Evolutionary conservation across 2,113 vertebrate genomes (phyloP), one percentile per base, ranked within the genome.

Genomic region (Meleagris gallopavo): DNA sequence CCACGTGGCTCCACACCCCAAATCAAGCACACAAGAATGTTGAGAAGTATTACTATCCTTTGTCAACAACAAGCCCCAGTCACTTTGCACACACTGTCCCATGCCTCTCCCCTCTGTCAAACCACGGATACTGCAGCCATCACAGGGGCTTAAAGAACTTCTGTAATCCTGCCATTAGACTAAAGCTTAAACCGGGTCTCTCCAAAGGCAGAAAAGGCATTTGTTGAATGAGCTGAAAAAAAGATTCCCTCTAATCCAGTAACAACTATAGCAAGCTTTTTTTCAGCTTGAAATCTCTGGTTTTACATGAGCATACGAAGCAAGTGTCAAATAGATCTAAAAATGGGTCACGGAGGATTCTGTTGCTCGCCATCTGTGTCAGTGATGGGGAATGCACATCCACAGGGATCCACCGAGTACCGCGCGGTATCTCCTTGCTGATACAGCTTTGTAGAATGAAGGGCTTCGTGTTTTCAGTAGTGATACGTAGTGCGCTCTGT

Each of bases 321-420:
- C 66, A 95, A 94, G 96, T 94, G 89, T 94, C 62, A 94, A 96
- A 90, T 66, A 78, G 89, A 80, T 94, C 82, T 85, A 40, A 89
- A 95, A 91, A 91, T 77, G 91, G 86, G 84, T 93, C 84, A 93
- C 3, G 32, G 70, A 88, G 76, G 67, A 86, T 81, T 73, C 81
- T 85, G 38, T 46, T 64, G 27, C 41, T 91, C 70, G 52, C 62
- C 69, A 50, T 81, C 65, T 93, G 83, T 89, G 55, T 64, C 65
- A 66, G 58, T 40, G 72, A 32, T 65, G 54, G 64, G 77, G 72
- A 80, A 93, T 32, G 36, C 73, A 80, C 21, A 50, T 58, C 43
- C 52, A 19, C 20, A 64, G 55, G 45, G 46, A 58, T 48, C 52
- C 52, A 82, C 61, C 70, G 57, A 29, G 85, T 77, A 18, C 34